These are phyloP conservation scores for Bilobella aurantiaca DNA, from an alignment of 1,140 invertebrate genomes.

Conservation along the genomic window DNA sequence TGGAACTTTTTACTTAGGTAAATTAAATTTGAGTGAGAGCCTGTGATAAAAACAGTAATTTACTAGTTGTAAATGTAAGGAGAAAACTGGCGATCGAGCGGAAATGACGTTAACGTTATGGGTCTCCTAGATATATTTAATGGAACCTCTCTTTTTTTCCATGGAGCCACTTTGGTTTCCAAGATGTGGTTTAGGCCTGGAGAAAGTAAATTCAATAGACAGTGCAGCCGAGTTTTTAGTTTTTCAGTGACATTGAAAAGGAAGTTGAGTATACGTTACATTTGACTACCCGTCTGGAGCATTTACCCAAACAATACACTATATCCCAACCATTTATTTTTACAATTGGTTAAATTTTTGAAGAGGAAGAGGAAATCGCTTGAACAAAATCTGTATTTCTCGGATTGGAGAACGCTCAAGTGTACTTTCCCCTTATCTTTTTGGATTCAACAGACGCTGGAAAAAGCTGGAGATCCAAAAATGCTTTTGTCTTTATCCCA, in stretches of 20 bases:
- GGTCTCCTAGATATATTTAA: background rate
- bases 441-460: background rate
- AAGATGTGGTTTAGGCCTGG: background rate
- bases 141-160: background rate
- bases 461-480: background rate
- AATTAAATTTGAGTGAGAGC: background rate
- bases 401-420: background rate
- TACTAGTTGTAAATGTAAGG: background rate
- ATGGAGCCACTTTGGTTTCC: no score
- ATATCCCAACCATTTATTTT: background rate
- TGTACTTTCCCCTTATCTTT: background rate
- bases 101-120: background rate
- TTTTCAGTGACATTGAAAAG: no score
- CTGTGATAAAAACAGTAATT: background rate
- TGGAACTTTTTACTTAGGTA: slow-evolving; percentile 22
- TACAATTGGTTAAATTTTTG: slow-evolving; percentile 9
- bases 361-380: slow-evolving; percentile 1
- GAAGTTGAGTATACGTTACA: no score
- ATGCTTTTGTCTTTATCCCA: no score
- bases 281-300: background rate
- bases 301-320: no score
- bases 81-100: background rate
- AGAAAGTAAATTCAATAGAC: background rate
- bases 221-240: no score
- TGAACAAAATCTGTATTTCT: slow-evolving; percentile 2